These are phyloP conservation scores for Notolepis coatsorum DNA, from an alignment of 2,797 vertebrate species.

Conservation along the genomic window DNA sequence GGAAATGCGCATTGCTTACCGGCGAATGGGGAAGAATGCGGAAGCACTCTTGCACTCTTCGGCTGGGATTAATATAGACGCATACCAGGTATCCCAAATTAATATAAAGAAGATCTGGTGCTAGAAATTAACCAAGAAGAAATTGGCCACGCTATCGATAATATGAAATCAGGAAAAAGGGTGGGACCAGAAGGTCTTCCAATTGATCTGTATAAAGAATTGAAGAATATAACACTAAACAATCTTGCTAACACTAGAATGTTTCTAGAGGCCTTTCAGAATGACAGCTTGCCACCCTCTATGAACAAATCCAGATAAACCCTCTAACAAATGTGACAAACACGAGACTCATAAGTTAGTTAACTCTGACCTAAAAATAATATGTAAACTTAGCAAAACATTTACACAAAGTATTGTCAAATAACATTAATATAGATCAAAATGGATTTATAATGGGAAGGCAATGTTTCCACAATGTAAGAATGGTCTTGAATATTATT, in stretches of 20 bases:
- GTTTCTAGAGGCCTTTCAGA: slow-evolving; percentile 2
- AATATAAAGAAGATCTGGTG: not conserved
- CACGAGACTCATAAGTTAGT: not conserved
- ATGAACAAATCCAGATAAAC: slow-evolving; percentile 1
- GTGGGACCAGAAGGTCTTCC: slow-evolving; percentile 4
- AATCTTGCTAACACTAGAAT: not conserved
- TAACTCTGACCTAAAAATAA: not conserved
- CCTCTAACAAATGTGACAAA: not conserved
- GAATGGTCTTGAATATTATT: slow-evolving; percentile 20
- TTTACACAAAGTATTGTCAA: not conserved
- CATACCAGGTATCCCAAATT: too few species aligned
- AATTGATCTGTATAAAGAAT: slow-evolving; percentile 3
- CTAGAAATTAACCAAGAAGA: not conserved
- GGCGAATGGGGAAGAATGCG: too few species aligned
- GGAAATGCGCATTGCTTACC: too few species aligned
- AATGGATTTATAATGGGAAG: slow-evolving; percentile 18
- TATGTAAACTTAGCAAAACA: slow-evolving; percentile 15
- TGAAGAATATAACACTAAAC: not conserved
- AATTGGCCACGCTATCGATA: not conserved
- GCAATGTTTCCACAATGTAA: slow-evolving; percentile 18
- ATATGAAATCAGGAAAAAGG: not conserved
- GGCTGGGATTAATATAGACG: too few species aligned
- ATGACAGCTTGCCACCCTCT: not conserved
- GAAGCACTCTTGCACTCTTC: too few species aligned
- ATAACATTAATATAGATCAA: slow-evolving; percentile 6